Evolutionary conservation across 2,113 vertebrate species (phyloP).

Genomic region (Sula dactylatra): DNA sequence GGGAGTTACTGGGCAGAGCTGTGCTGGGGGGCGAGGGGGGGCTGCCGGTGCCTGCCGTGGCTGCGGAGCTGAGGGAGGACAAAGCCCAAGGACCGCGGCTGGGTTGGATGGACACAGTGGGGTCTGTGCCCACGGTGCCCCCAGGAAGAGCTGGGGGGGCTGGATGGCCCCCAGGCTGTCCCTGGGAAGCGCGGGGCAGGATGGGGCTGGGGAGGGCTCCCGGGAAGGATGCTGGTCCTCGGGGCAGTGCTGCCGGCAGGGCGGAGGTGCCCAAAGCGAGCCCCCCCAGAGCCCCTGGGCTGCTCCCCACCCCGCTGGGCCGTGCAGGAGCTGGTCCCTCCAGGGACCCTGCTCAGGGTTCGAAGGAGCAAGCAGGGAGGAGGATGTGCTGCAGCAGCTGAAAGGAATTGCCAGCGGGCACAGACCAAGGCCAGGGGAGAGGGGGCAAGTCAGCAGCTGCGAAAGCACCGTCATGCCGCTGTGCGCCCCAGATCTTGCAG

Average conservation of each 20-base stretch:
- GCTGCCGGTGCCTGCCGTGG: background rate
- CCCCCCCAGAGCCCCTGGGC: background rate
- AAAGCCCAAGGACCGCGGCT: background rate
- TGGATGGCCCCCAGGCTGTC: background rate
- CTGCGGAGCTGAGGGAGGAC: background rate
- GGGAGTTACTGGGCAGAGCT: constrained; percentile 28
- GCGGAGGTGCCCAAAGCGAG: background rate
- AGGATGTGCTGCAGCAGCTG: background rate
- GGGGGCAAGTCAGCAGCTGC: background rate
- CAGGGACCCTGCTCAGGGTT: fast-evolving
- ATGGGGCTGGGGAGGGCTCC: background rate
- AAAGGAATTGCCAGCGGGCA: background rate
- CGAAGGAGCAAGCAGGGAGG: background rate
- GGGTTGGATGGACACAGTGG: fast-evolving
- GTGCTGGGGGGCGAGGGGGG: fast-evolving
- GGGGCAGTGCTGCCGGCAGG: fast-evolving
- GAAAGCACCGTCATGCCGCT: background rate
- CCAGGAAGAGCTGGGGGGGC: background rate
- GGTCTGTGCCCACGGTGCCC: background rate
- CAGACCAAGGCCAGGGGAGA: fast-evolving
- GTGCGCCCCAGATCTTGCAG: background rate
- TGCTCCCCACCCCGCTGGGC: background rate
- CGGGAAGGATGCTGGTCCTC: background rate
- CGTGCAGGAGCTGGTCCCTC: background rate
- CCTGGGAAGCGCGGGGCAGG: background rate